Conservation (phyloP, 35 echinoderm and acorn worm genomes). For the Acanthaster planci region DNA sequence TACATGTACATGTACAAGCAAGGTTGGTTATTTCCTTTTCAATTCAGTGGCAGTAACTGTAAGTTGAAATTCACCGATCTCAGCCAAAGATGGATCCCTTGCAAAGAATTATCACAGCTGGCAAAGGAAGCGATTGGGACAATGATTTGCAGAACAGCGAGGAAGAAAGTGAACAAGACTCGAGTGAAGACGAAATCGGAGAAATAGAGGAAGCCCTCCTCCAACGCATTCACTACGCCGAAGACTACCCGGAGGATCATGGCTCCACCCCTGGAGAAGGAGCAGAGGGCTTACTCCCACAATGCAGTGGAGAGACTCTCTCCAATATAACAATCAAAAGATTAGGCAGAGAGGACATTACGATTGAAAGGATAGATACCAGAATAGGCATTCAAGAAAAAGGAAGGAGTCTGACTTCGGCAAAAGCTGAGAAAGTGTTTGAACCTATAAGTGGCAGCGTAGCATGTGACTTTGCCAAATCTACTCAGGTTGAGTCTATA, state of each 20-base stretch:
- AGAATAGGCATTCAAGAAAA: too few species aligned
- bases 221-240: not conserved
- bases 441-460: too few species aligned
- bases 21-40: too few species aligned
- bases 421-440: too few species aligned
- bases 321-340: not conserved
- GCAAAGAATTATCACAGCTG: not conserved
- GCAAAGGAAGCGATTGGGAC: not conserved
- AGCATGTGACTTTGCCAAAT: too few species aligned
- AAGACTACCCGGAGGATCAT: not conserved
- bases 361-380: too few species aligned
- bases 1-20: too few species aligned
- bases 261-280: not conserved
- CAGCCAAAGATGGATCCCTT: not conserved
- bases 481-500: too few species aligned
- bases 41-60: too few species aligned
- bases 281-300: not conserved
- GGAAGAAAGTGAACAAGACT: not conserved
- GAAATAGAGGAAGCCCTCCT: slow-evolving; percentile 25
- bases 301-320: not conserved
- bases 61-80: too few species aligned
- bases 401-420: too few species aligned
- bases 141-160: not conserved
- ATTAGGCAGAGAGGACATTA: not conserved
- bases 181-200: not conserved